Evolutionary conservation across 2,113 vertebrate genomes (phyloP), one percentile per base, ranked within the genome.

Genomic region (Rhadina sibilatrix): DNA sequence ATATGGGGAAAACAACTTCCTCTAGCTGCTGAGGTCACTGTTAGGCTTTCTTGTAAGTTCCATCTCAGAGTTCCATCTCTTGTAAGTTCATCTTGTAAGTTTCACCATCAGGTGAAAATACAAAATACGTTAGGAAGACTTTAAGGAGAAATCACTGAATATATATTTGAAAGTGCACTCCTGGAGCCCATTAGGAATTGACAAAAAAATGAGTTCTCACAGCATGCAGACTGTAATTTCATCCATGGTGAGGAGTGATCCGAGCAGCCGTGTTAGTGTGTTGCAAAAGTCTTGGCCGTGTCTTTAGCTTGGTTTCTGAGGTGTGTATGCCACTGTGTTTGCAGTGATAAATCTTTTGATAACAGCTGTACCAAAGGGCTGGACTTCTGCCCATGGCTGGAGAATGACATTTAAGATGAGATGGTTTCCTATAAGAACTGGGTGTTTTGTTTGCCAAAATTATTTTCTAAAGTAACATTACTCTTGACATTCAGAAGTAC

Each of bases 201-300:
- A 35, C 59, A 80, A 81, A 92, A 92, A 81, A 59, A 7, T 7
- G 33, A 42, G 12, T 81, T 91, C 15, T 89, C 5, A 18, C 11
- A 37, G 46, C 52, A 50, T 22, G 6, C 57, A 23, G 27, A 9
- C 27, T n/a, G 0, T 27, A 25, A 13, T 80, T 80, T 80, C 40
- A 31, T 49, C 49, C 27, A 14, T 15, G 20, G 19, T 15, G 25
- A 61, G 63, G 33, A 69, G 53, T 77, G 9, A 81, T 46, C 20
- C 0, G 1, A 72, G 24, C 22, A 76, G 35, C n/a, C 22, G 4
- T 5, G 16, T n/a, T 52, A 68, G 2, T 16, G 14, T 22, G 11
- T 64, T 79, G 53, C 2, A 4, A 33, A 75, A 79, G 11, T 12
- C n/a, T 64, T 90, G 84, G 23, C 27, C 6, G 0, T 49, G 46